phyloP scores from a whole-genome alignment of 2,113 vertebrate genomes.

The Scolopax mira region DNA sequence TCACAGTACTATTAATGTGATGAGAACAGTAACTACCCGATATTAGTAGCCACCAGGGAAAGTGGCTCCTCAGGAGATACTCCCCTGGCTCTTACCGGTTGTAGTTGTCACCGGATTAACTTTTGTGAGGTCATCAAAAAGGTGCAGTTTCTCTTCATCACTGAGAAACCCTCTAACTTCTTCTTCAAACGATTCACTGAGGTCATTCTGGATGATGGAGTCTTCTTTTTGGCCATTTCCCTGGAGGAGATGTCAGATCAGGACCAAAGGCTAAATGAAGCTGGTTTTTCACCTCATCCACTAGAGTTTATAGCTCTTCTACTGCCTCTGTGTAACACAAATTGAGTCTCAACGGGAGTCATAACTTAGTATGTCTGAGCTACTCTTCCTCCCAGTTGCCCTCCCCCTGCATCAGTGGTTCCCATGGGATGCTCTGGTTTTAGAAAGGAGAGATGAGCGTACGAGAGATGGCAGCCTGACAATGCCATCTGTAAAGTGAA shows the following conservation, averaged over 20 bases:
- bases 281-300: neutral
- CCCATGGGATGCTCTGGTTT: neutral
- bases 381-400: neutral
- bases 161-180: slow-evolving; percentile 84
- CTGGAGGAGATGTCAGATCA: slow-evolving; percentile 60
- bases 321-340: neutral
- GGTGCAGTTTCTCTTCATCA: slow-evolving; percentile 82
- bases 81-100: slow-evolving; percentile 78
- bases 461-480: neutral
- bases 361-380: neutral
- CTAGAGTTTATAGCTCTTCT: neutral
- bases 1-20: neutral
- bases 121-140: slow-evolving; percentile 92
- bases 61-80: neutral
- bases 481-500: neutral
- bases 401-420: neutral
- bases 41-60: neutral
- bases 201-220: neutral
- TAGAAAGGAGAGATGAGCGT: neutral
- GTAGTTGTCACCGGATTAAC: slow-evolving; percentile 91
- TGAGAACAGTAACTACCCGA: neutral
- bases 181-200: slow-evolving; percentile 75
- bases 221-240: slow-evolving; percentile 62
- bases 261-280: neutral
- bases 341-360: neutral